phyloP scores from a whole-genome alignment of 2,888 invertebrate genomes.

The Alloscopus bannaensis region DNA sequence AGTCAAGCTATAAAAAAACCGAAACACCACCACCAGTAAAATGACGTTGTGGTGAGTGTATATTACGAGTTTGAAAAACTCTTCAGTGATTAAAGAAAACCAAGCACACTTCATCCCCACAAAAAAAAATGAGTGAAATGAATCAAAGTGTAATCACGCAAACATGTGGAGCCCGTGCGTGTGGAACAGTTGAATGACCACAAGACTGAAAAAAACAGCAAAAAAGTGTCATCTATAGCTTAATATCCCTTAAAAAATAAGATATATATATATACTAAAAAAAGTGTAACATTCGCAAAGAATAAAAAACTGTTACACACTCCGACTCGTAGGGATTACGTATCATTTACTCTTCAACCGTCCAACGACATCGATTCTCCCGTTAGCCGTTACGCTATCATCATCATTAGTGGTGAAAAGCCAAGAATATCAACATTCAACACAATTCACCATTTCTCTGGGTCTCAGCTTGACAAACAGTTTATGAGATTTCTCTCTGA shows the following conservation, averaged over 20 bases:
- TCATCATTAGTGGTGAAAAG: slow-evolving; percentile 53
- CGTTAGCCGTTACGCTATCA: slow-evolving; percentile 45
- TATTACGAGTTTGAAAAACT: no score
- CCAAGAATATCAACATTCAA: no score
- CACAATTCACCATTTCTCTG: no score
- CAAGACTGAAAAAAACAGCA: slow-evolving; percentile 35
- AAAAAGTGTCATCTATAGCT: not conserved
- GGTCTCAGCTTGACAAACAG: no score
- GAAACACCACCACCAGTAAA: no score
- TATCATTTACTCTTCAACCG: slow-evolving; percentile 40
- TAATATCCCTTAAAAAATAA: not conserved
- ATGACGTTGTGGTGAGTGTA: no score
- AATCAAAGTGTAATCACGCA: slow-evolving; percentile 38
- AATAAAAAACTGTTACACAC: not conserved
- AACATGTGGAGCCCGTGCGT: slow-evolving; percentile 41
- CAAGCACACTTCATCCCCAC: no score
- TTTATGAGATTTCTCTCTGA: no score
- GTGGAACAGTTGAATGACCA: slow-evolving; percentile 40
- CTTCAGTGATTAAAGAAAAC: no score
- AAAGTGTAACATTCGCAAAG: not conserved
- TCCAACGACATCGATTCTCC: slow-evolving; percentile 34
- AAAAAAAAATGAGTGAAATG: slow-evolving; percentile 13
- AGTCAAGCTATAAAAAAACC: no score
- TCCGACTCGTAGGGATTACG: not conserved
- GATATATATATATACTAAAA: no score